Conservation (phyloP, 1,140 invertebrate genomes). For the Halesus radiatus region DNA sequence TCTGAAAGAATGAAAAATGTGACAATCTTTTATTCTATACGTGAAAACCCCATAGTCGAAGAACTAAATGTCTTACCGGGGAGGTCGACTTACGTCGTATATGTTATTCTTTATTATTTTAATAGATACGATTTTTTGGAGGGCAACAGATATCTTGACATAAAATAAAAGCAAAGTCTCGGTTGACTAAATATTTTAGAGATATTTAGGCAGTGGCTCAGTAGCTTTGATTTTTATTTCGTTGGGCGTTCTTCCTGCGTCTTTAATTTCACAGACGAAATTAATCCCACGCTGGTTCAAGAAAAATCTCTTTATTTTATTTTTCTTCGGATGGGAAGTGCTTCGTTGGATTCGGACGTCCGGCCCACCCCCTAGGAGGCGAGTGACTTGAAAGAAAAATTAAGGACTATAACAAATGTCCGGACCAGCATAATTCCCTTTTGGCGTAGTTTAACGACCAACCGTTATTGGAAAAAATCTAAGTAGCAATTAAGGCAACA, state of each 20-base stretch:
- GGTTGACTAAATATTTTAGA: too few species aligned
- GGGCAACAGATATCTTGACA: too few species aligned
- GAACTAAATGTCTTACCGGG: too few species aligned
- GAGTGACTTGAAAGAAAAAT: constrained; percentile 39
- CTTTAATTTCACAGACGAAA: constrained; percentile 24
- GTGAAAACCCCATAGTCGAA: too few species aligned
- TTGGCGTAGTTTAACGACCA: constrained; percentile 5
- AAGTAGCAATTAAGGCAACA: neutral
- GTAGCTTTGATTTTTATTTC: too few species aligned
- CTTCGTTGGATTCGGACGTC: constrained; percentile 18
- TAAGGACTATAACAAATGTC: constrained; percentile 36
- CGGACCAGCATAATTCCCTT: constrained; percentile 28
- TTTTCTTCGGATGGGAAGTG: constrained; percentile 22
- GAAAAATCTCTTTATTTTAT: constrained; percentile 11
- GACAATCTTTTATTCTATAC: too few species aligned
- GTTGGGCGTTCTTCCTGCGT: neutral
- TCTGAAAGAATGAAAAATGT: too few species aligned
- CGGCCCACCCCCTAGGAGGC: constrained; percentile 22
- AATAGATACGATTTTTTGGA: too few species aligned
- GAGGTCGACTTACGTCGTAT: too few species aligned
- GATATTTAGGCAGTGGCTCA: too few species aligned
- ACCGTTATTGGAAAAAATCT: constrained; percentile 24
- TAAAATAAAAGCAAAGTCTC: too few species aligned
- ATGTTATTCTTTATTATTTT: too few species aligned
- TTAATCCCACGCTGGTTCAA: neutral